Evolutionary conservation across 2,888 invertebrate species (phyloP), one percentile per base, ranked within the genome.

Genomic region (Agrotis segetum): DNA sequence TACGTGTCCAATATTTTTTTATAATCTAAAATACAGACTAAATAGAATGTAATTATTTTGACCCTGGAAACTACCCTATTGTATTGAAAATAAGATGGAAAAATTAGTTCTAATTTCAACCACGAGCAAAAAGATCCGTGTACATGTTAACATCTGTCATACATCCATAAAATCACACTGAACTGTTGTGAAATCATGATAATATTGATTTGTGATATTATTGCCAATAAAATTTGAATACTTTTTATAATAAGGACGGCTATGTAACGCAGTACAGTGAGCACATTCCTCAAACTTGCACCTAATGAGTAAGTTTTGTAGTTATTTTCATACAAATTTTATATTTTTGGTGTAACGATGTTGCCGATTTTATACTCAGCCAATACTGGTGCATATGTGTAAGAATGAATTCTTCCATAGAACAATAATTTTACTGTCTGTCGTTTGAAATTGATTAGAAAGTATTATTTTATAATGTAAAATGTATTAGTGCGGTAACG

Each of bases 151-250:
- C 64, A 66, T 61, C 47, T 52, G 44, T 55, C 66, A 69, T 56
- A 52, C 44, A 71, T 29, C 24, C 56, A 56, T 34, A 47, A 52
- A 70, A 52, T 78, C 71, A 74, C 53, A 50, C 72, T 67, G 65
- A 66, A 81, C 81, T 83, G 79, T 81, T 79, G 82, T 79, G 81
- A 82, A 82, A 79, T 71, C 77, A 88, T 86, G 88, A 92, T 92
- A 92, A 93, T 90, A 92, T 93, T 94, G 82, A 91, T 93, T 94
- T 94, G 94, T 94, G 92, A 94, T 93, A 94, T 91, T 91, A 92
- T 92, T 94, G 93, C 93, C 93, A 94, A 93, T 93, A 93, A 88
- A 89, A 89, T 88, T 91, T 87, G 87, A 88, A 83, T 90, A 90
- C 85, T 86, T 87, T 86, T 85, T 85, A 86, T 84, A 86, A 85